Evolutionary conservation across 2,113 vertebrate species (phyloP), one percentile per base, ranked within the genome.

Genomic region (Heptranchias perlo): DNA sequence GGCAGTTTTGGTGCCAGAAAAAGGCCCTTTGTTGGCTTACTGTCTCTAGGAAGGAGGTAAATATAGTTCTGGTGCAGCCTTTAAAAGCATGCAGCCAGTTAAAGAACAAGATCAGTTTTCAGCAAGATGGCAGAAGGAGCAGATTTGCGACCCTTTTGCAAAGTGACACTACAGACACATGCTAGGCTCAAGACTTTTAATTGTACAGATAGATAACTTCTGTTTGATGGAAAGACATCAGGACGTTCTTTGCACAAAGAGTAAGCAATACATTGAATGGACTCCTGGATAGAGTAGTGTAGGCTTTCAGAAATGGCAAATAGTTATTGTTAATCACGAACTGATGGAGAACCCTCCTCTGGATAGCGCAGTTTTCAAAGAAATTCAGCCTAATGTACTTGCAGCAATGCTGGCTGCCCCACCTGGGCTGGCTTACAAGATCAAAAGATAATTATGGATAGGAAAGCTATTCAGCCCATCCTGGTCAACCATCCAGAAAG

Each of bases 391-490:
- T 39, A n/a, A 14, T 39, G 73, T 14, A 78, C 35, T 78, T n/a
- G 13, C 4, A 35, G 11, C 73, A 78, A n/a, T 39, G n/a, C 35
- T 78, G 73, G 73, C 73, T 39, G 2, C n/a, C 69, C n/a, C 3
- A 14, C 11, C 14, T 39, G 11, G n/a, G 6, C 31, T 25, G 8
- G 65, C 65, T 31, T 7, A 69, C 23, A 35, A 73, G 31, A 78
- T 78, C 73, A n/a, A 78, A 73, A 78, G 73, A 78, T n/a, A 78
- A 78, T 39, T n/a, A 78, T 35, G n/a, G 73, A n/a, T 78, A 78
- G 35, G 16, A 78, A 78, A 2, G 2, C 73, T 39, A 3, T 13
- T 39, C 73, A 78, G 58, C 58, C 58, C 58, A 58, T 58, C 5
- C 58, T 58, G 58, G 58, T 58, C 58, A 58, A 58, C 58, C 58